Base-by-base conservation (phyloP, 1,140 invertebrate genomes). In the Brachionus sp. region DNA sequence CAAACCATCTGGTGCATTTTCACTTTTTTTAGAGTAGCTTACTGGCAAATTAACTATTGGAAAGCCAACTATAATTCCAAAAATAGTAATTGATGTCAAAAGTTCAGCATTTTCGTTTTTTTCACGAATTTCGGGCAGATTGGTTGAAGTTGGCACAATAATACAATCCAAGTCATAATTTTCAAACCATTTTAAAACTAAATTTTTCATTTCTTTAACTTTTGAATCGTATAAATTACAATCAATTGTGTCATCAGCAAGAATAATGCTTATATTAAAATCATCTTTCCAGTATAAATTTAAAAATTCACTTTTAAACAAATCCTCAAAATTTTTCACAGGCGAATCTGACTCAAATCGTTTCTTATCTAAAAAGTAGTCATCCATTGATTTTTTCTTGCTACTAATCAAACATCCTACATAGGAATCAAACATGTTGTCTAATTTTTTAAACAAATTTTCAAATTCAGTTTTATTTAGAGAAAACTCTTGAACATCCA, bases 341-440 rank as follows among this genome's bases (percentile, higher is more conserved):
- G 77, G 77, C 12, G 77, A 23, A 23, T 80, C 77, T 9, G 5
- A 57, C n/a, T 80, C 77, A 66, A 80, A 80, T 57, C 77, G 7
- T 19, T 25, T 0, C 13, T 6, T 10, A 19, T 57, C n/a, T 7
- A 16, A 46, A 80, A 80, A 57, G 42, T 80, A 80, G 2, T 37
- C 0, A 33, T 80, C 39, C 23, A 80, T 29, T 3, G 25, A 35
- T 6, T 25, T 37, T 62, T 62, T 57, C 37, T 37, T 37, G 6
- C 77, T 57, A 29, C 13, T 35, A 33, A 7, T 57, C 25, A 37
- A n/a, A 33, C 50, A 57, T n/a, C 9, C 10, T 19, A 80, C 16
- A 19, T 6, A 33, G 13, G 7, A 35, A 33, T 29, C 7, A 19
- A 66, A 62, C 6, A 29, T 19, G 16, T 35, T 29, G 5, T 25